Evolutionary conservation across 2,888 invertebrate species (phyloP), one percentile per base, ranked within the genome.

Genomic region (Zaprionus obscuricornis): DNA sequence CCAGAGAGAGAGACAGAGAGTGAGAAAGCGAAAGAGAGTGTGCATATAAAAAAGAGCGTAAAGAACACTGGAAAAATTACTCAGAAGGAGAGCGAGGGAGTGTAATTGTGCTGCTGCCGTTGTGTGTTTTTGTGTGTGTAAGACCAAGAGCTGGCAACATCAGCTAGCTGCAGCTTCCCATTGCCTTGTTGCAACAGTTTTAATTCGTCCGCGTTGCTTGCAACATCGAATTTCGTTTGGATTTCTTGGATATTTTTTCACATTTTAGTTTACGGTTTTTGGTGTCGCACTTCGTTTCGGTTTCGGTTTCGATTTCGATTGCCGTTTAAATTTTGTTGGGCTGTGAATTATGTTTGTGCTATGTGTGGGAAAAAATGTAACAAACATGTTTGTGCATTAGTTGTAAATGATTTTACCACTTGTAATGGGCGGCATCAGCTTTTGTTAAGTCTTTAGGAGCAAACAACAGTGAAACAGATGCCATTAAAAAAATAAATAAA

Each of bases 351-450:
- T 42, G 20, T 18, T 16, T 49, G 52, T 50, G 56, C 58, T 51
- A 39, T 54, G 54, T 59, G 71, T 69, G 69, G 69, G 67, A 66
- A 69, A 64, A 60, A 69, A 71, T 66, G 60, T 62, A 72, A 56
- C 51, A 49, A 66, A 59, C 24, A 56, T 71, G 68, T 60, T 26
- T 29, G 55, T 71, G 36, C 66, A 60, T 60, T 71, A 56, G 60
- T 18, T 56, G 51, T 66, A 69, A 83, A 69, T 55, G 81, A n/a
- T 83, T 83, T 83, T 82, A 79, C 74, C 63, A 79, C 67, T 69
- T 66, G 68, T 82, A 81, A 71, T 83, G 83, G 84, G 67, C 83
- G 85, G 84, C 74, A 76, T 79, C 60, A 66, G 83, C 83, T 75
- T 83, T 75, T 78, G 69, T 73, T 81, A 56, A 57, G 67, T 69